Evolutionary conservation across 2,888 invertebrate species (phyloP).

Genomic region (Athripsodes cinereus): DNA sequence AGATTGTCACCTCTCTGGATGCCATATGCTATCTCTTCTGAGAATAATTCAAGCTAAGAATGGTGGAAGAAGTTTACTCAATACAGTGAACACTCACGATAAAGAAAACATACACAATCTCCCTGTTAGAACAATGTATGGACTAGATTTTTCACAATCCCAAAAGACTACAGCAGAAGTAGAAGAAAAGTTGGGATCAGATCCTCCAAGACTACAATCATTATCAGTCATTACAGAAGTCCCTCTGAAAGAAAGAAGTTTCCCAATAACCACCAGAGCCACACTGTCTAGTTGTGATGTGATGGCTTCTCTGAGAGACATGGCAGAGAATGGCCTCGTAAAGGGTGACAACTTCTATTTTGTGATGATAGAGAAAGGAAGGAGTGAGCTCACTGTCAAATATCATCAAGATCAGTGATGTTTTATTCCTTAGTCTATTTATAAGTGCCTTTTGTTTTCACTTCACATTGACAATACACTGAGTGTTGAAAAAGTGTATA

Average conservation of each 20-base stretch:
- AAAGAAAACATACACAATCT: not conserved
- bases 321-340: conserved; percentile 11
- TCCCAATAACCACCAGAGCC: not conserved
- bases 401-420: conserved; percentile 1
- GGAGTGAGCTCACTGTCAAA: conserved; percentile 12
- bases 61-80: conserved; percentile 4
- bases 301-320: conserved; percentile 13
- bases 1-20: conserved; percentile 20
- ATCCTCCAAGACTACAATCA: conserved; percentile 11
- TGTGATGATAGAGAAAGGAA: conserved; percentile 6
- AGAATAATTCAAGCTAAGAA: conserved; percentile 12
- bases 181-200: conserved; percentile 1
- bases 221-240: conserved; percentile 13
- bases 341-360: conserved; percentile 4
- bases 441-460: too few species aligned
- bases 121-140: conserved; percentile 3
- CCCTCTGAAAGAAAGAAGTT: not conserved
- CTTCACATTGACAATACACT: too few species aligned
- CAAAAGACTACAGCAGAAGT: not conserved
- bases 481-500: too few species aligned
- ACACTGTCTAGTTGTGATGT: conserved; percentile 10
- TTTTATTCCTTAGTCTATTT: too few species aligned
- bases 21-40: conserved; percentile 18
- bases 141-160: conserved; percentile 15
- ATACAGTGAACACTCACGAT: not conserved